Evolutionary conservation across 1,140 invertebrate genomes (phyloP), one percentile per base, ranked within the genome.

Genomic region (Pararge aegeria): DNA sequence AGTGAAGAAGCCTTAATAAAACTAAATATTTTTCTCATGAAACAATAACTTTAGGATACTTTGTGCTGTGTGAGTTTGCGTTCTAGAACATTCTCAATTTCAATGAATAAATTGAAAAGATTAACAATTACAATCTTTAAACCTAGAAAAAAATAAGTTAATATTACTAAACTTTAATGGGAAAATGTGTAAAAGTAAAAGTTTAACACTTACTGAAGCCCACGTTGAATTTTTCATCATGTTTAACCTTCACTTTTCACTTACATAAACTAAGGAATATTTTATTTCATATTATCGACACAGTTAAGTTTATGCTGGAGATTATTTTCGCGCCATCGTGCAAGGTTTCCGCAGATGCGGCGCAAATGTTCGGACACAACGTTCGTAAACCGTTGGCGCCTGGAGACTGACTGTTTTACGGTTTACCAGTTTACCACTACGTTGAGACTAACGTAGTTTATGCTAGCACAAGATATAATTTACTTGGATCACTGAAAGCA

Each of bases 251-350:
- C 29, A 53, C 19, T 66, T 61, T 40, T 51, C 51, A 61, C 44
- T 51, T 30, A 61, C 51, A 38, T n/a, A 29, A 19, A 49, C 9
- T 40, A 46, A 61, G 49, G 44, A 53, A 49, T 60, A 53, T 18
- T 59, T 62, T 42, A 66, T n/a, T 62, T 52, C 51, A 64, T 60
- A 42, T 54, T 42, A 55, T 48, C 9, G 13, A 30, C 44, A 63
- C 21, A 65, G 56, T 51, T 50, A 49, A 66, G 30, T 42, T 18
- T 42, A 16, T 16, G 15, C 12, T 34, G 12, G 15, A 6, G 34
- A 73, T 60, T 64, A 70, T 70, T 75, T 79, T 80, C 73, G 69
- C 78, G 78, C 73, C 83, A 83, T 80, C 40, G 54, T 70, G 79
- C 64, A 83, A 82, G 68, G 78, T 81, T 76, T 64, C 67, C 83